phyloP scores from a whole-genome alignment of 2,888 invertebrate genomes.

The Orchesellides sinensis region DNA sequence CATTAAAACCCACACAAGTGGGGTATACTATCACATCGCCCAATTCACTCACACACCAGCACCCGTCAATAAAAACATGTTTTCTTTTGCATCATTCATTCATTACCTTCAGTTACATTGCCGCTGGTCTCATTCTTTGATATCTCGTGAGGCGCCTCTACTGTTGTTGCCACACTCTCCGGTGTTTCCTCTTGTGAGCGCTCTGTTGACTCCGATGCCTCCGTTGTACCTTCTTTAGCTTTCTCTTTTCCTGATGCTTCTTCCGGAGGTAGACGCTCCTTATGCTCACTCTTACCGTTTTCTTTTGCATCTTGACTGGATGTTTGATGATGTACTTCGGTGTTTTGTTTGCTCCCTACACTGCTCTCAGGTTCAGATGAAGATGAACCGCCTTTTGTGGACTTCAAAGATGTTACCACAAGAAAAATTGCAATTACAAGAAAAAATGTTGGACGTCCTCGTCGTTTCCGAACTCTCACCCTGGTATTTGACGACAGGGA shows the following conservation, averaged over 20 bases:
- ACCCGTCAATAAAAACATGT: no score
- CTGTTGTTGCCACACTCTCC: conserved; percentile 4
- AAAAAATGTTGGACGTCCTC: conserved; percentile 68
- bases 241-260: conserved; percentile 7
- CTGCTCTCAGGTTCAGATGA: neutral
- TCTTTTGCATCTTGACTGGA: neutral
- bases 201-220: conserved; percentile 4
- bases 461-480: conserved; percentile 62
- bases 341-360: neutral
- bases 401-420: conserved; percentile 59
- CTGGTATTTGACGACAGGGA: neutral
- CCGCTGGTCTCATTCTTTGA: conserved; percentile 5
- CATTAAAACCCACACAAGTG: no score
- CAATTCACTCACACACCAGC: no score
- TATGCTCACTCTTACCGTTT: neutral
- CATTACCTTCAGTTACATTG: conserved; percentile 42
- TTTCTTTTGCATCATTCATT: no score
- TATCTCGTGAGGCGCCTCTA: no score
- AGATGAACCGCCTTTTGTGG: conserved; percentile 46
- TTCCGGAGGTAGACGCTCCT: neutral
- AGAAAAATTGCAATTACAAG: conserved; percentile 65
- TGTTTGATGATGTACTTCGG: neutral
- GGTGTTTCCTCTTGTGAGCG: neutral
- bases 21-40: no score
- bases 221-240: conserved; percentile 7